A percentile compares a stretch with the other conserved stretches of the same genome.
Evolutionary conservation across 2,113 vertebrate genomes (phyloP).

Genomic region (Eidolon helvum): DNA sequence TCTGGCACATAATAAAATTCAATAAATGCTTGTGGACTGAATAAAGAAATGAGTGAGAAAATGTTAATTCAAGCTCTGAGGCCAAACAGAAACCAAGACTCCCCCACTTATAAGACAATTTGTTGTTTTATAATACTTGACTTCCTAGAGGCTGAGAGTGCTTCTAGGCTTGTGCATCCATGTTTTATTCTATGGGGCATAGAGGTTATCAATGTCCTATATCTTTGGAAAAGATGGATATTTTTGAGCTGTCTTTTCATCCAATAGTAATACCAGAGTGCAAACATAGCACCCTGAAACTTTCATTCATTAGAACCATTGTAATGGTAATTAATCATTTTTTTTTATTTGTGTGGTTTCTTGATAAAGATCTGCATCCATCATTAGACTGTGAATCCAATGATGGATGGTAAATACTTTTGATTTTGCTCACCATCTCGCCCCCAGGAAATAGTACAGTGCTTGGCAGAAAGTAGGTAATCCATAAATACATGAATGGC

Average conservation of each 20-base stretch:
- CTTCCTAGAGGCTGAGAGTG: background rate
- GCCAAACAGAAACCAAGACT: background rate
- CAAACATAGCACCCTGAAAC: background rate
- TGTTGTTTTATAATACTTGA: background rate
- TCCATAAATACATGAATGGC: background rate
- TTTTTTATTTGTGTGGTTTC: background rate
- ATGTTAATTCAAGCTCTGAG: background rate
- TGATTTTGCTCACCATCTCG: background rate
- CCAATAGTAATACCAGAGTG: background rate
- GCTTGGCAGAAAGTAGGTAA: background rate
- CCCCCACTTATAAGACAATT: background rate
- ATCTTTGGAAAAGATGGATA: background rate
- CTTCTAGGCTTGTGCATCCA: background rate
- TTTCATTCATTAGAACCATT: background rate
- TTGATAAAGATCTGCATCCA: background rate
- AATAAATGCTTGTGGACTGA: background rate
- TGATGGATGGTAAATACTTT: background rate
- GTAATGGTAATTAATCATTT: background rate
- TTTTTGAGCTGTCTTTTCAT: background rate
- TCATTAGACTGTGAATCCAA: background rate
- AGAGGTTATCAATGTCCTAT: background rate
- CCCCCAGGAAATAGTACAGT: background rate
- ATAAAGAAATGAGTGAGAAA: conserved; percentile 1
- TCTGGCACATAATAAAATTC: conserved; percentile 10
- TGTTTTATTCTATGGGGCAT: background rate